These are phyloP conservation scores for Thunnus maccoyii DNA, from an alignment of 2,113 vertebrate genomes.

Conservation along the genomic window DNA sequence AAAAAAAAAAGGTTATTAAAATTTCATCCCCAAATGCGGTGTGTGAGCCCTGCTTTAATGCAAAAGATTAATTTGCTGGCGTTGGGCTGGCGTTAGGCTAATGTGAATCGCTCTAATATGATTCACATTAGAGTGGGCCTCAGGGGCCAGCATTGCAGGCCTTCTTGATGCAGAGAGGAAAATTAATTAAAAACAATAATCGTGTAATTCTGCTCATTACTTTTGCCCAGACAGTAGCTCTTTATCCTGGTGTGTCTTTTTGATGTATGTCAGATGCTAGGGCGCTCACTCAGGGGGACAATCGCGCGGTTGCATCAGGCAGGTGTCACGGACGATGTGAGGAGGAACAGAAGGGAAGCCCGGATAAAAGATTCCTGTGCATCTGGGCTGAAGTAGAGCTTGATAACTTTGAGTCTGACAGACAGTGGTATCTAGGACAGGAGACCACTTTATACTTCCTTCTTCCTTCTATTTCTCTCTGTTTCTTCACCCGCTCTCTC, in stretches of 20 bases:
- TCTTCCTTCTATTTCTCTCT: constrained; percentile 40
- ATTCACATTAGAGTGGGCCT: constrained; percentile 72
- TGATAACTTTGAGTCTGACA: constrained; percentile 64
- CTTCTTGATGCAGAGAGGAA: constrained; percentile 64
- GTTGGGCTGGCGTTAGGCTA: constrained; percentile 54
- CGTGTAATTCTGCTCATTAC: constrained; percentile 74
- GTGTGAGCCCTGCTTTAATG: constrained; percentile 51
- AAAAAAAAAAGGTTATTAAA: constrained; percentile 61
- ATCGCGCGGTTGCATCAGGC: constrained; percentile 56
- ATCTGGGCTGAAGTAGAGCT: constrained; percentile 63
- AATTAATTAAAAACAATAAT: constrained; percentile 82
- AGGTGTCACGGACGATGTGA: constrained; percentile 58
- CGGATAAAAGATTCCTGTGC: constrained; percentile 62
- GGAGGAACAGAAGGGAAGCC: constrained; percentile 62
- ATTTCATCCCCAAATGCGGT: constrained; percentile 58
- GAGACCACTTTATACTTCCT: constrained; percentile 51
- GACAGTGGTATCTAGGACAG: constrained; percentile 70
- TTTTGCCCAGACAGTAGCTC: constrained; percentile 54
- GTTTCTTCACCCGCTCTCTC: constrained; percentile 57
- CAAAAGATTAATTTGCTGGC: constrained; percentile 70
- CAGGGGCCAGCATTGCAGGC: constrained; percentile 51
- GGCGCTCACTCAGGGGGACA: constrained; percentile 44
- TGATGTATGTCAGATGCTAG: constrained; percentile 64
- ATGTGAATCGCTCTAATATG: constrained; percentile 65
- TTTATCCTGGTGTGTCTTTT: constrained; percentile 63